Evolutionary conservation across 2,888 invertebrate genomes (phyloP).

Genomic region (Neuroscelio doddi): DNA sequence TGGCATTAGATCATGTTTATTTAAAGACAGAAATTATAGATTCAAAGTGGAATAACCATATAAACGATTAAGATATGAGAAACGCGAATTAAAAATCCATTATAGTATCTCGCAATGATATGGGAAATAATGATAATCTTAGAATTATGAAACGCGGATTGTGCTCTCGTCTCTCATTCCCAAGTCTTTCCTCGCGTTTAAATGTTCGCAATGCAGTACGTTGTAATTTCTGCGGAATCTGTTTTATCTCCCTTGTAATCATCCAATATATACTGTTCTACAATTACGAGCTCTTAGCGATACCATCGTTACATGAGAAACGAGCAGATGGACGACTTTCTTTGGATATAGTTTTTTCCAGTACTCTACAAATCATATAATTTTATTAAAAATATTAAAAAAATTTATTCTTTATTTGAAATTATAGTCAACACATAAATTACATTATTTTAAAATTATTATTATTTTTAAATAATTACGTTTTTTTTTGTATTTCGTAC

Average conservation of each 20-base stretch:
- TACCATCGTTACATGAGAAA: conserved; percentile 43
- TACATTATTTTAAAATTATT: no score
- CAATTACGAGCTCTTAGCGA: conserved; percentile 42
- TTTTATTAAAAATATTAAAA: no score
- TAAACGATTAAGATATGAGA: neutral
- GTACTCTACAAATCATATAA: conserved; percentile 2
- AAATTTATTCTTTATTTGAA: no score
- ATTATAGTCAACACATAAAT: no score
- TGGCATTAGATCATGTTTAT: no score
- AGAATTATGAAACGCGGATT: conserved; percentile 39
- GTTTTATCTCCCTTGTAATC: conserved; percentile 44
- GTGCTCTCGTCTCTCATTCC: conserved; percentile 37
- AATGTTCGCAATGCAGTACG: conserved; percentile 39
- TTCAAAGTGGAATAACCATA: no score
- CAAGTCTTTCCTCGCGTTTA: no score
- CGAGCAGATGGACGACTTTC: conserved; percentile 27
- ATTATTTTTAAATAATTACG: no score
- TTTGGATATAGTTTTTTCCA: conserved; percentile 11
- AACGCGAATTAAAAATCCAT: conserved; percentile 13
- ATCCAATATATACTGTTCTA: conserved; percentile 43
- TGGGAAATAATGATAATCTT: conserved; percentile 36
- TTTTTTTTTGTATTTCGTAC: no score
- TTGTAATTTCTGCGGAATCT: conserved; percentile 47
- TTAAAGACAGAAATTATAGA: no score
- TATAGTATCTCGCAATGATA: conserved; percentile 22